Conservation (phyloP, 2,888 invertebrate species). For the Octonoba sinensis region DNA sequence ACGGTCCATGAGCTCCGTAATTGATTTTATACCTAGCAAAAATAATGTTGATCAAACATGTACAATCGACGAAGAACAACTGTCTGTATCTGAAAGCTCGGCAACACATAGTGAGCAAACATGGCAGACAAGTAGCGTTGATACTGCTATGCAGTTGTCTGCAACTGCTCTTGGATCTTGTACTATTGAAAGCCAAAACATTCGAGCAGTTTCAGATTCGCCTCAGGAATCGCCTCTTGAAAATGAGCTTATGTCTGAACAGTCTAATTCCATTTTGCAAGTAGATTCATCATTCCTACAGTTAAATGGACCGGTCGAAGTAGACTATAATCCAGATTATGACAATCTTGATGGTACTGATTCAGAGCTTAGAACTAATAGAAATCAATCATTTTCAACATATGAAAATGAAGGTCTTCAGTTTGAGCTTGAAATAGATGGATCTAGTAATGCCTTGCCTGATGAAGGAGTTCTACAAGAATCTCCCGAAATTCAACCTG, state of each 20-base stretch:
- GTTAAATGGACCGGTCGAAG: conserved; percentile 74
- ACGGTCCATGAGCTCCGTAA: conserved; percentile 45
- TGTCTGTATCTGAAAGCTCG: conserved; percentile 65
- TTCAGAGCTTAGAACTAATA: conserved; percentile 39
- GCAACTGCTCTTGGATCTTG: conserved; percentile 26
- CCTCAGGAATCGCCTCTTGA: conserved; percentile 62
- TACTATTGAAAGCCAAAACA: conserved; percentile 25
- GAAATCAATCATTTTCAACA: conserved; percentile 24
- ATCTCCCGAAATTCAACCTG: neutral
- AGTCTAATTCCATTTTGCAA: conserved; percentile 70
- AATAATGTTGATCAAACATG: conserved; percentile 27
- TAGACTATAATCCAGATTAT: conserved; percentile 74
- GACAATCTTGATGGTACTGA: conserved; percentile 71
- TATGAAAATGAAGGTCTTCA: conserved; percentile 51
- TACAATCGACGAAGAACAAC: conserved; percentile 65
- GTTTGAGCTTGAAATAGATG: conserved; percentile 57
- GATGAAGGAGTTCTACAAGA: neutral
- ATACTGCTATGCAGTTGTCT: conserved; percentile 64
- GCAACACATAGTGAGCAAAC: conserved; percentile 66
- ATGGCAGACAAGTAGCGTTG: conserved; percentile 66
- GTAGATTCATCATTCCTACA: conserved; percentile 70
- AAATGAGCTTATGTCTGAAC: conserved; percentile 70
- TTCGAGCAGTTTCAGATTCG: conserved; percentile 21
- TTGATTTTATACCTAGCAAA: conserved; percentile 42
- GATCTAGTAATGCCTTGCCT: conserved; percentile 10